Evolutionary conservation across 1,140 invertebrate genomes (phyloP), one percentile per base, ranked within the genome.

Genomic region (Telenomus remus): DNA sequence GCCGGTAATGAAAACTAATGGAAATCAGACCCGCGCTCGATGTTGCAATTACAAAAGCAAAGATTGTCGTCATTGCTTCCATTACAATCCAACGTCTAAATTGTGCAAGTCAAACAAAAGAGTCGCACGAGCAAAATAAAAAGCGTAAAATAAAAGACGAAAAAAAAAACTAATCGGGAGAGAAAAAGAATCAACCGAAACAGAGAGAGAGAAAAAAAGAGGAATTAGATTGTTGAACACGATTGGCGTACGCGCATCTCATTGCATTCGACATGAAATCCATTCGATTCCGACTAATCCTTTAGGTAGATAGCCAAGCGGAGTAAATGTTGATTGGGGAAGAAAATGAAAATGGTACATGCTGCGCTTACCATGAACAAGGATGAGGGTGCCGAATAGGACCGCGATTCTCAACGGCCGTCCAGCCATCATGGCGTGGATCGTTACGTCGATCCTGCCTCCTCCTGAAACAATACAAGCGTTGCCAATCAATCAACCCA

Each of bases 381-480:
- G 83, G 81, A 88, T 81, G 81, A 88, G 83, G 81, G 82, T 76
- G 81, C 82, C 82, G 85, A 83, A 82, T 76, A 88, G 85, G 77
- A 87, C 79, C 74, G 82, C 80, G 79, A 84, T 81, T 79, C 80
- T 85, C 73, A 87, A 80, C 75, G 81, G 83, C 81, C 84, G 86
- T 81, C 82, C 81, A 84, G 85, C 86, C 87, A 86, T 87, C 83
- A 84, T 87, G 85, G 75, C 81, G 80, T 85, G 84, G 84, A 85
- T 81, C 85, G 86, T 87, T 88, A 88, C 87, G 87, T 88, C 84
- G 87, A 88, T 87, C 86, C 86, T 84, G 84, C 84, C 82, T 87
- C 82, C 86, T 88, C 87, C 86, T 85, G 81, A 80, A 86, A 86
- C 82, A 81, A 80, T 80, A 78, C 63, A 75, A 80, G 59, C 71